Percentiles rank a stretch among this genome's conserved stretches.
Conservation (phyloP, 2,888 invertebrate genomes). For the Gastracanthus pulcherrimus region DNA sequence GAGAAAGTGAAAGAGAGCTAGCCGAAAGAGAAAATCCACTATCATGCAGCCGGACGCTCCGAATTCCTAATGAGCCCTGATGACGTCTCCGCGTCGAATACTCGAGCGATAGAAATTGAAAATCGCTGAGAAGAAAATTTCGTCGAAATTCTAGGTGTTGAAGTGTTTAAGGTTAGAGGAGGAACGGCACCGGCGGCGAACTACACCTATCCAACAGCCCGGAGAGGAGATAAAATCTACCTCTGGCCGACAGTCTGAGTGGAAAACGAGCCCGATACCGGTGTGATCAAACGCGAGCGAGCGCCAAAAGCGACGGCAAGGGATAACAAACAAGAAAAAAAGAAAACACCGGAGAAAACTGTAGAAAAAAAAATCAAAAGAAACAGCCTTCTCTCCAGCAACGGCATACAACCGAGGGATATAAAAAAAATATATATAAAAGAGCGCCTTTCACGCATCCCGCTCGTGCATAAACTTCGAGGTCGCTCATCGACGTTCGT, state of each 20-base stretch:
- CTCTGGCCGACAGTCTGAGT: neutral
- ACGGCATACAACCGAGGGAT: neutral
- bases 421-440: neutral
- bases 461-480: constrained; percentile 39
- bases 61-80: neutral
- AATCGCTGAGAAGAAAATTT: neutral
- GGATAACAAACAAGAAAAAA: no score
- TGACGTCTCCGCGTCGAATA: neutral
- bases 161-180: neutral
- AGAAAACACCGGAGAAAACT: no score
- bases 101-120: neutral
- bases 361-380: no score
- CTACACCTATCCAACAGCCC: neutral
- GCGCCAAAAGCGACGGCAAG: no score
- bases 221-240: neutral
- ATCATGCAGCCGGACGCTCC: neutral
- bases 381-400: no score
- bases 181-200: neutral
- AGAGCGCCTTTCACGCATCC: constrained; percentile 43
- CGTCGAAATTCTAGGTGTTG: no score
- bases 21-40: constrained; percentile 15
- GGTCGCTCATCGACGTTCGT: constrained; percentile 38
- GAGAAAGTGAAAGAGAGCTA: constrained; percentile 39
- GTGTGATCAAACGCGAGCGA: no score
- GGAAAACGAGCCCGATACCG: no score